Conservation (phyloP, 2,888 invertebrate species). For the Nemotelus nigrinus region DNA sequence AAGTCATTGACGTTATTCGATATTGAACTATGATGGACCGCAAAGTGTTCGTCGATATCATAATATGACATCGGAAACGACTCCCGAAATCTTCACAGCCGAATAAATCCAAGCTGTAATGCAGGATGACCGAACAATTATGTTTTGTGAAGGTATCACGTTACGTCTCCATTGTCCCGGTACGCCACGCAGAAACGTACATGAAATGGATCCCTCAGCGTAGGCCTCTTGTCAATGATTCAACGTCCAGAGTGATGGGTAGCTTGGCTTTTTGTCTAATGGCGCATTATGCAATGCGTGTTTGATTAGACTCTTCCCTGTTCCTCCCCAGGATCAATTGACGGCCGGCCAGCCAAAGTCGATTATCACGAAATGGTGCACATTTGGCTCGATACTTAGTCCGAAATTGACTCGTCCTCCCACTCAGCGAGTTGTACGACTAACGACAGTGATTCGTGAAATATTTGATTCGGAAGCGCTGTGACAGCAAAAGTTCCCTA, state of each 20-base stretch:
- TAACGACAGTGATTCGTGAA: conserved; percentile 11
- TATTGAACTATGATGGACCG: conserved; percentile 39
- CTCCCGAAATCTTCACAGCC: not conserved
- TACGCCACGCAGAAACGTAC: no score
- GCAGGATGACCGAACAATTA: not conserved
- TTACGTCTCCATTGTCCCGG: no score
- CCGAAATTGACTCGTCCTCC: no score
- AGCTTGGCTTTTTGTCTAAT: not conserved
- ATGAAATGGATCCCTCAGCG: not conserved
- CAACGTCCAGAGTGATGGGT: not conserved
- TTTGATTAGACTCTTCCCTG: not conserved
- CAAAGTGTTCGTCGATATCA: conserved; percentile 15
- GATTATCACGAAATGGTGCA: no score
- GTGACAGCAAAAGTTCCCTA: conserved; percentile 6
- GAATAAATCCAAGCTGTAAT: not conserved
- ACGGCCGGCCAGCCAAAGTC: no score
- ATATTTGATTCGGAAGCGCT: not conserved
- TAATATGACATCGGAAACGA: conserved; percentile 31
- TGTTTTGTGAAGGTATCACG: no score
- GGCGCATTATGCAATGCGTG: not conserved
- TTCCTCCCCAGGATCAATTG: no score
- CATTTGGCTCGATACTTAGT: no score
- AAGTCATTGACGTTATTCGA: conserved; percentile 34
- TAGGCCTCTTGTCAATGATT: not conserved
- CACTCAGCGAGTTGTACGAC: not conserved